Evolutionary conservation across 2,113 vertebrate species (phyloP).

Genomic region (Scytalopus superciliaris): DNA sequence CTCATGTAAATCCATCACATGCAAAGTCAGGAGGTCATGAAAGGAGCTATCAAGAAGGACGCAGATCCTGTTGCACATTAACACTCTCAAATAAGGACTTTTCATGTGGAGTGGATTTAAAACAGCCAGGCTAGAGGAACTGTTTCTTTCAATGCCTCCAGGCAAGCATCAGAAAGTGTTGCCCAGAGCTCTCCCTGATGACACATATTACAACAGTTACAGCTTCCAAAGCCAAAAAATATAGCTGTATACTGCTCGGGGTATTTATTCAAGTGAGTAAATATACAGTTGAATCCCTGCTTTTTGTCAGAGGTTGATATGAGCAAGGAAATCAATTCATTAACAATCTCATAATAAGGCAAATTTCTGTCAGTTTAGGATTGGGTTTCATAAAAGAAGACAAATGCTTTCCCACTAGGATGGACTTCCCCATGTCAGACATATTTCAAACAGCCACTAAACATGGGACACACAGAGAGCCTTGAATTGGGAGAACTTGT

Average conservation of each 20-base stretch:
- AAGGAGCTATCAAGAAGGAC: not conserved
- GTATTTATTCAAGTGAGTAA: conserved; percentile 4
- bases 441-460: not conserved
- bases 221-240: not conserved
- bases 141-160: not conserved
- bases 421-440: not conserved
- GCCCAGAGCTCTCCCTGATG: not conserved
- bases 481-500: not conserved
- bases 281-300: not conserved
- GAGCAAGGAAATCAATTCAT: conserved; percentile 8
- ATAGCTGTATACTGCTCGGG: not conserved
- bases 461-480: not conserved
- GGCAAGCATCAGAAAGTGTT: not conserved
- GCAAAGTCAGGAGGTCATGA: not conserved
- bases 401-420: not conserved
- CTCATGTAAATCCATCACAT: not conserved
- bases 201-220: not conserved
- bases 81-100: not conserved
- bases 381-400: not conserved
- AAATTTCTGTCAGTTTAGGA: conserved; percentile 20
- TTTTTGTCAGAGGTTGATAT: conserved; percentile 19
- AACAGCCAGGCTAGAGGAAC: not conserved
- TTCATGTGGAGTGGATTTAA: not conserved
- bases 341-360: conserved; percentile 57
- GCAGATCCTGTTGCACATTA: not conserved